Conservation (phyloP, 2,888 invertebrate species). For the Chrysolina oricalcia region DNA sequence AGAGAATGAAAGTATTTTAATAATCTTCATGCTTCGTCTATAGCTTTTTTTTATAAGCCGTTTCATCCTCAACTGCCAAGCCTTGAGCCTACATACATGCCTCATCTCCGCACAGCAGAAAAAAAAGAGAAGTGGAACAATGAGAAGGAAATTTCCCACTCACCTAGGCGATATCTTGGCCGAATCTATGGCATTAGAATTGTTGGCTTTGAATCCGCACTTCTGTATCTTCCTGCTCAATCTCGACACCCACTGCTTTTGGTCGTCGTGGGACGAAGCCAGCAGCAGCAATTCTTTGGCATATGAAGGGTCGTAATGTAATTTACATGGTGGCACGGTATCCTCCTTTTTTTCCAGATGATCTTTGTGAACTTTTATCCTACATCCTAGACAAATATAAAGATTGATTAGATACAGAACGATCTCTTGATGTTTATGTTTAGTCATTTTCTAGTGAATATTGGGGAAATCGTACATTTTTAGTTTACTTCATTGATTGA, state of each 20-base stretch:
- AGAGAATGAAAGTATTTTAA: not conserved
- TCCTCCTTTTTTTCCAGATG: constrained; percentile 91
- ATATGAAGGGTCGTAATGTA: constrained; percentile 94
- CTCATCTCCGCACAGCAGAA: constrained; percentile 24
- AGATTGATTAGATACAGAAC: not conserved
- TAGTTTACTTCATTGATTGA: too few relatives aligned
- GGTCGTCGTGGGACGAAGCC: constrained; percentile 89
- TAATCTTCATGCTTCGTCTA: not conserved
- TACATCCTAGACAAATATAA: constrained; percentile 81
- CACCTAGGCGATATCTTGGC: constrained; percentile 86
- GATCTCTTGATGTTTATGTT: not conserved
- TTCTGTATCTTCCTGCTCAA: constrained; percentile 94
- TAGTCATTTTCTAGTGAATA: too few relatives aligned
- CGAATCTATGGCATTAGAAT: constrained; percentile 74
- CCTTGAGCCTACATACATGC: constrained; percentile 20
- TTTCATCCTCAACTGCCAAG: constrained; percentile 17
- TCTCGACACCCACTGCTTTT: constrained; percentile 93
- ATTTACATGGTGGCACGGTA: constrained; percentile 94
- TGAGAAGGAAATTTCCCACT: constrained; percentile 58
- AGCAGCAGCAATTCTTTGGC: constrained; percentile 95
- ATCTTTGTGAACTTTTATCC: constrained; percentile 97
- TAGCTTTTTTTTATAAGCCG: not conserved
- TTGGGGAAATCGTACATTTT: too few relatives aligned
- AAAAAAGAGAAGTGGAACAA: constrained; percentile 28
- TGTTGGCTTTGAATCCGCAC: constrained; percentile 92